Evolutionary conservation across 2,113 vertebrate species (phyloP).

Genomic region (Poecilia latipinna): DNA sequence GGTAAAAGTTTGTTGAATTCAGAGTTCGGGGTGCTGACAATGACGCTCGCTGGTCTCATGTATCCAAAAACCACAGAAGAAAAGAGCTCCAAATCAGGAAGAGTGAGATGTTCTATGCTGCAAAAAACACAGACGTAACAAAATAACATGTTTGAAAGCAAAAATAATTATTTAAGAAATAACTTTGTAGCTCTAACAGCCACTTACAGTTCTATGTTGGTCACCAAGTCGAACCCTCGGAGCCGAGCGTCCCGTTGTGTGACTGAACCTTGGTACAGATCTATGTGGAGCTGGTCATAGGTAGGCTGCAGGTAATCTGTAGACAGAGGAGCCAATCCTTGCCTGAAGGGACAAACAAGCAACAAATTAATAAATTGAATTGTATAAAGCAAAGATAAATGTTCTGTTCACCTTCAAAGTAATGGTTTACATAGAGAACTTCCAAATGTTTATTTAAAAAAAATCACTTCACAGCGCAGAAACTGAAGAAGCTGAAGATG

Average conservation of each 20-base stretch:
- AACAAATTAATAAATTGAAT: background rate
- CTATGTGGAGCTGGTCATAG: constrained; percentile 81
- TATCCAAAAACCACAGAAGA: constrained; percentile 92
- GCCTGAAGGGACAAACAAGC: constrained; percentile 69
- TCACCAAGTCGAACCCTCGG: constrained; percentile 90
- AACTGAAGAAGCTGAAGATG: no score
- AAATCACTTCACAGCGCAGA: no score
- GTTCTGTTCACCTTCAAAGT: no score
- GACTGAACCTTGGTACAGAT: constrained; percentile 90
- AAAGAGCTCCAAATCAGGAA: constrained; percentile 84
- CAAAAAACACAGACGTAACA: background rate
- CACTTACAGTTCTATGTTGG: constrained; percentile 92
- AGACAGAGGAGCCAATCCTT: constrained; percentile 82
- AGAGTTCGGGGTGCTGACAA: constrained; percentile 93
- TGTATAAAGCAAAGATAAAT: no score
- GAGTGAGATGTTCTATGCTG: constrained; percentile 93
- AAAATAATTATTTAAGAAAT: background rate
- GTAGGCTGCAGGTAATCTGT: constrained; percentile 86
- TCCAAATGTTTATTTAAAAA: no score
- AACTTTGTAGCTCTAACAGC: background rate
- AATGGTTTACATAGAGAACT: no score
- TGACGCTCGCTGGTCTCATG: constrained; percentile 84
- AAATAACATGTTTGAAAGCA: background rate
- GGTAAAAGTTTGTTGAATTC: constrained; percentile 90
- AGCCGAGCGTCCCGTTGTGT: constrained; percentile 87